A percentile compares a stretch with the other conserved stretches of the same genome.
These are phyloP conservation scores for Brachypteracias leptosomus DNA, from an alignment of 2,113 vertebrate species.

Conservation along the genomic window DNA sequence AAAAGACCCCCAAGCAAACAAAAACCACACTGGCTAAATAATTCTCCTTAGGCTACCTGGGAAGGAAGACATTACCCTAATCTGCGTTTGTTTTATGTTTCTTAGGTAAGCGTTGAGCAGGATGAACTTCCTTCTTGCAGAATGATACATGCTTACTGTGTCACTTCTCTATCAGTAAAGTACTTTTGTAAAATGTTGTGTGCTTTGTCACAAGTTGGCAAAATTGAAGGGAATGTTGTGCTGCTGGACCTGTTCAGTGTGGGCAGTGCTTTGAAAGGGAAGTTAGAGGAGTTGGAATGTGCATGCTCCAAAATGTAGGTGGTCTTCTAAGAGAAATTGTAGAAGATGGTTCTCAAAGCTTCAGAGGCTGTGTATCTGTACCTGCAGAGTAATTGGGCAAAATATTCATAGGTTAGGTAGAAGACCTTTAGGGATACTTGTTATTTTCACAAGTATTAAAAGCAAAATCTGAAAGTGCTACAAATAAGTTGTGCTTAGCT, in stretches of 20 bases:
- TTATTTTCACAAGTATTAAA: neutral
- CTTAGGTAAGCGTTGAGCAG: neutral
- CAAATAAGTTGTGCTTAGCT: neutral
- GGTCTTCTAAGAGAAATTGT: fast-evolving
- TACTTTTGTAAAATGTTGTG: neutral
- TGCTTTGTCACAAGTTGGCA: neutral
- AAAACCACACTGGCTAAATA: neutral
- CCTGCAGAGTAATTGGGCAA: neutral
- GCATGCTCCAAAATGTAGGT: neutral
- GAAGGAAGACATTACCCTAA: neutral
- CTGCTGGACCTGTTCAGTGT: neutral
- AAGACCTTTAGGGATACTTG: neutral
- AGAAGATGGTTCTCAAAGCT: neutral
- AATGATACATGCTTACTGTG: neutral
- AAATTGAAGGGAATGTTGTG: neutral
- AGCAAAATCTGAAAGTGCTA: neutral
- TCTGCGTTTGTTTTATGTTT: neutral
- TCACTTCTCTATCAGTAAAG: neutral
- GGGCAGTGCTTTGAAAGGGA: neutral
- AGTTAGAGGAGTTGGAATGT: neutral
- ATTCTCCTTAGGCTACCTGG: neutral
- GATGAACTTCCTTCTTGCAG: neutral
- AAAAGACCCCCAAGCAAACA: no score
- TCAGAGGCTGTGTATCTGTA: neutral
- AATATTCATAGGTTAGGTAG: fast-evolving